These are phyloP conservation scores for Isurus oxyrinchus DNA, from an alignment of 2,113 vertebrate species.

Conservation along the genomic window DNA sequence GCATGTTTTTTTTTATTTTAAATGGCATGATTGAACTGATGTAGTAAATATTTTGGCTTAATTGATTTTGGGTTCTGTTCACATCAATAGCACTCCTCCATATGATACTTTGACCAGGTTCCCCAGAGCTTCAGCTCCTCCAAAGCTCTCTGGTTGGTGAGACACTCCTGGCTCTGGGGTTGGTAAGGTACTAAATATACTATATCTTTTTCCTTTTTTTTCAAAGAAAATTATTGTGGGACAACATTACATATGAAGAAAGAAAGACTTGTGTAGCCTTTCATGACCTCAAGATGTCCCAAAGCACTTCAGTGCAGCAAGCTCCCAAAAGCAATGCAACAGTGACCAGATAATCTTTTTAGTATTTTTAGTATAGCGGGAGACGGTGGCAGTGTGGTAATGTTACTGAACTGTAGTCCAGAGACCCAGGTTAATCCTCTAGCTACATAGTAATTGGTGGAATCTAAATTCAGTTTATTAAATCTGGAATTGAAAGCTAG, in stretches of 20 bases:
- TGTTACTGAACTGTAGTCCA: too few species aligned
- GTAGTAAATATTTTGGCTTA: neutral
- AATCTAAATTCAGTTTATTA: too few species aligned
- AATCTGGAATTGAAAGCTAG: too few species aligned
- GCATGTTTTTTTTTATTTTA: neutral
- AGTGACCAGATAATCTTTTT: neutral
- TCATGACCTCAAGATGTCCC: neutral
- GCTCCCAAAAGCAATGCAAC: neutral
- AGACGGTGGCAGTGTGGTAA: too few species aligned
- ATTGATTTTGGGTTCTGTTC: slow-evolving; percentile 42
- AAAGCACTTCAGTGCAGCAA: neutral
- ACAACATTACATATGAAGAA: neutral
- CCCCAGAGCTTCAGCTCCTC: slow-evolving; percentile 67
- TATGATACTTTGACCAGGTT: slow-evolving; percentile 69
- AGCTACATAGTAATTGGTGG: too few species aligned
- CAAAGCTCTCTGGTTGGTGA: slow-evolving; percentile 69
- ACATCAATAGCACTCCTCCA: slow-evolving; percentile 56
- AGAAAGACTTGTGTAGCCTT: neutral
- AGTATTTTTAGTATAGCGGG: neutral
- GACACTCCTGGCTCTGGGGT: slow-evolving; percentile 45
- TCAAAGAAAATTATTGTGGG: neutral
- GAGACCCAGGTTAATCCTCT: too few species aligned
- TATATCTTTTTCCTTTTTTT: neutral
- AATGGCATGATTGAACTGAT: neutral
- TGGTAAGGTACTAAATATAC: slow-evolving; percentile 56